Evolutionary conservation across 1,140 invertebrate genomes (phyloP).

Genomic region (Anadara kagoshimensis): DNA sequence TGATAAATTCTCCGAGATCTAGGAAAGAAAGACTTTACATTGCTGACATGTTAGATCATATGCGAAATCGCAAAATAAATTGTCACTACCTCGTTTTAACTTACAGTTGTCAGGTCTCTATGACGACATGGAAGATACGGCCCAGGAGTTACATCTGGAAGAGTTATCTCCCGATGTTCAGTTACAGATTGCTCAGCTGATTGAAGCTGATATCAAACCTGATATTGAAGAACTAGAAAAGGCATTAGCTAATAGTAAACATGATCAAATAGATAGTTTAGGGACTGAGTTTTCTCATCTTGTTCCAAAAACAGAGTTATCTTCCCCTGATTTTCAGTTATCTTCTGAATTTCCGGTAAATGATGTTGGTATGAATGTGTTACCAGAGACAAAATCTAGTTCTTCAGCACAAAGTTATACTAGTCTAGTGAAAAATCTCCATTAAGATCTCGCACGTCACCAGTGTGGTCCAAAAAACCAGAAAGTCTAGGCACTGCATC

Average conservation of each 20-base stretch:
- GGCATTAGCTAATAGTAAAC: background rate
- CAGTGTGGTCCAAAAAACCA: no score
- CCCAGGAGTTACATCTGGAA: conserved; percentile 42
- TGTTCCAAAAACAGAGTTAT: no score
- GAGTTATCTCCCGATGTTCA: conserved; percentile 48
- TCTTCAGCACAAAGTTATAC: no score
- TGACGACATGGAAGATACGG: conserved; percentile 34
- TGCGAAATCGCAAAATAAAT: conserved; percentile 35
- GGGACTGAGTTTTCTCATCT: no score
- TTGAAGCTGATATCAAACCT: conserved; percentile 44
- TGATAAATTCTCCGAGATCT: conserved; percentile 56
- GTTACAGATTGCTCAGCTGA: conserved; percentile 50
- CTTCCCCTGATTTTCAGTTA: no score
- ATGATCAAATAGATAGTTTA: no score
- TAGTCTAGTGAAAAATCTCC: no score
- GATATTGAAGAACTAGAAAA: conserved; percentile 25
- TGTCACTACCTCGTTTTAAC: conserved; percentile 39
- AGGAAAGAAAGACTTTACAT: conserved; percentile 51
- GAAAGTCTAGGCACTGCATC: no score
- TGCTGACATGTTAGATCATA: conserved; percentile 50
- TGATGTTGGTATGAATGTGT: no score
- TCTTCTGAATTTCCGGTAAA: no score
- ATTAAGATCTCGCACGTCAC: no score
- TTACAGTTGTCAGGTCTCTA: conserved; percentile 46
- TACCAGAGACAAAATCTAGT: no score